Evolutionary conservation across 2,113 vertebrate genomes (phyloP).

Genomic region (Equus przewalskii): DNA sequence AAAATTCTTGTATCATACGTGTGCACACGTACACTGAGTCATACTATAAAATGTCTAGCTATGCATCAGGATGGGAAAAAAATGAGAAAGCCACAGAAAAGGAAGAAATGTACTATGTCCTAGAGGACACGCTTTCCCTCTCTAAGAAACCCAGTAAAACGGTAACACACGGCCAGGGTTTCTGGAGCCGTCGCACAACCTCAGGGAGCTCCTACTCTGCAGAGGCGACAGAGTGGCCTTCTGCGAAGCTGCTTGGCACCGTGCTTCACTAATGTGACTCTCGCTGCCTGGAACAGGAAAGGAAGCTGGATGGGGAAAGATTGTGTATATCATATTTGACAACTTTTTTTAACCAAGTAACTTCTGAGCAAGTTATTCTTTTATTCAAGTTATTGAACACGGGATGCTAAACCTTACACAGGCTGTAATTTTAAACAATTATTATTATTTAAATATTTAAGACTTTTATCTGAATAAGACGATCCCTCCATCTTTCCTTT

Average conservation of each 20-base stretch:
- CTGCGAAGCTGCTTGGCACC: background rate
- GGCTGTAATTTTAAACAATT: background rate
- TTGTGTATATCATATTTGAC: background rate
- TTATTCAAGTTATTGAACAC: background rate
- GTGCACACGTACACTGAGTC: background rate
- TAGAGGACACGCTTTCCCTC: background rate
- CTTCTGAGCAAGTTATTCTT: background rate
- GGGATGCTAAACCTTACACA: background rate
- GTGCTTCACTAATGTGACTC: background rate
- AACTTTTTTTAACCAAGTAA: background rate
- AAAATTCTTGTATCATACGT: background rate
- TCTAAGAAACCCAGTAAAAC: background rate
- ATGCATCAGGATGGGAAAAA: background rate
- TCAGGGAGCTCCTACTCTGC: background rate
- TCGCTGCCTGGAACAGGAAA: background rate
- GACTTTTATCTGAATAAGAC: background rate
- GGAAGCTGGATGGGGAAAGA: background rate
- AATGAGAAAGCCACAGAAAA: conserved; percentile 15
- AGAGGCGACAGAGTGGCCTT: background rate
- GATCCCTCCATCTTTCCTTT: background rate
- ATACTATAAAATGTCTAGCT: conserved; percentile 16
- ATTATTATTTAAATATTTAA: background rate
- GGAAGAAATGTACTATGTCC: background rate
- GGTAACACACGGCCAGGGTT: background rate
- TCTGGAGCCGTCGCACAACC: background rate